Base-by-base conservation (phyloP, 2,113 vertebrate genomes). In the Engystomops pustulosus region DNA sequence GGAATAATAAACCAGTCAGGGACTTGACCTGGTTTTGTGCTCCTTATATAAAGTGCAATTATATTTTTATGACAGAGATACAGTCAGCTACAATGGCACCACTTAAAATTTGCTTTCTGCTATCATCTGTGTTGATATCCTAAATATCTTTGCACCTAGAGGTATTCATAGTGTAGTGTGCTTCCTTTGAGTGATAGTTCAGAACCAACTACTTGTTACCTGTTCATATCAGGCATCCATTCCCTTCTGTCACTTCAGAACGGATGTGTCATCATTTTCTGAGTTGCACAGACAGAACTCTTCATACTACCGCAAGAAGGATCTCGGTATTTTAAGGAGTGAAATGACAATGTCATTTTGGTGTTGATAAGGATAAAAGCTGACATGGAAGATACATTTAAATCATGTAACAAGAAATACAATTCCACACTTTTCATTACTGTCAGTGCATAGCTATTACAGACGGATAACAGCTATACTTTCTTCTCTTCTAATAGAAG, bases 231-330 rank as follows among this genome's bases (percentile, higher is more conserved):
- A 77, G 72, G 25, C 72, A 77, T 84, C n/a, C 34, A 68, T 77
- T 60, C 41, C 34, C 14, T 84, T 84, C 72, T 78, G 60, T 84
- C 58, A 53, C 62, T 68, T 78, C 58, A 76, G 53, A 68, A 78
- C 60, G 78, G 72, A 84, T 69, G 82, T 84, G 72, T 84, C 82
- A 78, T 84, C 72, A 67, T 65, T 78, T 84, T 84, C 45, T 23
- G 65, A 83, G 70, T 36, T 75, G 70, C 41, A 15, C 82, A 84
- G 44, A 49, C 82, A 78, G 10, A 77, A 34, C 34, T 84, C 27
- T 34, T 75, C n/a, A 55, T 77, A 84, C 77, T 77, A 78, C 47
- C 41, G 72, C 44, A 34, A 30, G 72, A 11, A 53, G 32, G 38
- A 38, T 77, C 45, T 84, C 60, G 55, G 32, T 32, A 41, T 14